Evolutionary conservation across 2,888 invertebrate species (phyloP).

Genomic region (Arge pagana): DNA sequence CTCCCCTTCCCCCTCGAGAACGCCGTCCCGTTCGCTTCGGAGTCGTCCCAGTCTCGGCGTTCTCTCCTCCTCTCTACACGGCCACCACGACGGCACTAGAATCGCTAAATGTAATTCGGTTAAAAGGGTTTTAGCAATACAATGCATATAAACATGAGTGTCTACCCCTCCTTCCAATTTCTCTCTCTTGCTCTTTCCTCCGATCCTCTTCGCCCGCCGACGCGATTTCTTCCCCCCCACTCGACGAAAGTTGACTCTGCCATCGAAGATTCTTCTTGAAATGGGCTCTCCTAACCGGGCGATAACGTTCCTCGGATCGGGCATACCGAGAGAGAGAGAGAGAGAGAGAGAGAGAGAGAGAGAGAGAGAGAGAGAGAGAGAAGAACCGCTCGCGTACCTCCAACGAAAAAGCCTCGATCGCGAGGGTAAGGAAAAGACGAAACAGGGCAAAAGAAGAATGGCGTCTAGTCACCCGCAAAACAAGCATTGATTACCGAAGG

Average conservation of each 20-base stretch:
- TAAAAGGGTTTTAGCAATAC: conserved; percentile 58
- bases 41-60: neutral
- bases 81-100: conserved; percentile 42
- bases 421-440: no score
- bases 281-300: conserved; percentile 32
- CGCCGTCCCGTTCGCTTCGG: neutral
- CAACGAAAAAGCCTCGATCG: no score
- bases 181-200: conserved; percentile 32
- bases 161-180: conserved; percentile 37
- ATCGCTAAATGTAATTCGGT: conserved; percentile 58
- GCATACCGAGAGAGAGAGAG: neutral
- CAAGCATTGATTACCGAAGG: no score
- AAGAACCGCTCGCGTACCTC: no score
- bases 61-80: neutral
- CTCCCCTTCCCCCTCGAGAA: neutral
- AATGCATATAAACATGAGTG: conserved; percentile 58
- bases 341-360: neutral
- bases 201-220: conserved; percentile 21
- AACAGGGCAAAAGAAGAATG: no score
- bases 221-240: conserved; percentile 26
- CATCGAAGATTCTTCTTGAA: neutral
- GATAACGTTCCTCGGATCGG: conserved; percentile 38
- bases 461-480: no score
- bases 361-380: no score
- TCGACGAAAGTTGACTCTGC: conserved; percentile 21